Evolutionary conservation across 2,888 invertebrate species (phyloP).

Genomic region (Ormyrus nitidulus): DNA sequence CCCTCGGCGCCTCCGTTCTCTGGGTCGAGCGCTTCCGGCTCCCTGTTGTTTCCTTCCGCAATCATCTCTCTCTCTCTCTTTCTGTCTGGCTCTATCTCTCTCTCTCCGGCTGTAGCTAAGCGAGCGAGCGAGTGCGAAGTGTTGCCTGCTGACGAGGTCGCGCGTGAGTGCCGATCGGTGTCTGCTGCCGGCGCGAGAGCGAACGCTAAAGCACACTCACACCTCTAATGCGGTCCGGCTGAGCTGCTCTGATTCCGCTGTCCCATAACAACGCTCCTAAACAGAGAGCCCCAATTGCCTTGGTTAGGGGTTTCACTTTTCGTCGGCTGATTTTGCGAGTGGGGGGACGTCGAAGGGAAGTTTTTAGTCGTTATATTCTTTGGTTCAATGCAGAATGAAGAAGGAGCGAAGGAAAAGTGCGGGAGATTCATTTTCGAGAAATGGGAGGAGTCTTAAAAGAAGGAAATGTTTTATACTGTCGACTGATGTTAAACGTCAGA

Average conservation of each 20-base stretch:
- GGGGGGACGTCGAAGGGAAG: too few relatives aligned
- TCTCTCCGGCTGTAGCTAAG: too few relatives aligned
- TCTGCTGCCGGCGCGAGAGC: background rate
- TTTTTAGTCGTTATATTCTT: too few relatives aligned
- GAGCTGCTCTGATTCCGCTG: conserved; percentile 8
- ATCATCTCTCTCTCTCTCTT: conserved; percentile 56
- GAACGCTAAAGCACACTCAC: background rate
- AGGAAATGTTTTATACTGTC: too few relatives aligned
- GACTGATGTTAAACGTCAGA: too few relatives aligned
- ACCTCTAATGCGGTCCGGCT: conserved; percentile 18
- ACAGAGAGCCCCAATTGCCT: background rate
- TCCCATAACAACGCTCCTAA: conserved; percentile 54
- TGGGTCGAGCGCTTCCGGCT: conserved; percentile 69
- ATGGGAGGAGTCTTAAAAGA: too few relatives aligned
- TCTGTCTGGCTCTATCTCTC: too few relatives aligned
- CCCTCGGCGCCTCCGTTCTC: conserved; percentile 64
- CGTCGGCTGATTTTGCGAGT: too few relatives aligned
- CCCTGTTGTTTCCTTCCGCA: conserved; percentile 69
- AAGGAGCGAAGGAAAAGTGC: too few relatives aligned
- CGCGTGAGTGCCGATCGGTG: background rate
- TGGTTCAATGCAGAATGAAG: too few relatives aligned
- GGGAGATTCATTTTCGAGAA: too few relatives aligned
- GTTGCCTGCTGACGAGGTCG: background rate
- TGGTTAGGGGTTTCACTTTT: too few relatives aligned
- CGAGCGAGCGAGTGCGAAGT: background rate